Percentiles rank a stretch among this genome's conserved stretches.
Evolutionary conservation across 2,888 invertebrate genomes (phyloP).

Genomic region (Orchesellides sinensis): DNA sequence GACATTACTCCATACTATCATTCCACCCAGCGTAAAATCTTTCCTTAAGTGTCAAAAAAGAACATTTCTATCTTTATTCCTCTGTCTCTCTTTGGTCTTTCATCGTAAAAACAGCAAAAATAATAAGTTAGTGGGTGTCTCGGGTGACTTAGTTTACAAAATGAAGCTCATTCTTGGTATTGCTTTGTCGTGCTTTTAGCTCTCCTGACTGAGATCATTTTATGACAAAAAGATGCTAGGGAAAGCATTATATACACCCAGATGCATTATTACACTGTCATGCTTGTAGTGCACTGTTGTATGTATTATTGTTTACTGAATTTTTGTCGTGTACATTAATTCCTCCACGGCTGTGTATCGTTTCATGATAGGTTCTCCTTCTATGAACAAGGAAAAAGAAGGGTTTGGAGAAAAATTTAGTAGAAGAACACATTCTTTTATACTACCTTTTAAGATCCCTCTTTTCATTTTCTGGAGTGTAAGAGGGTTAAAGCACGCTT

Average conservation of each 20-base stretch:
- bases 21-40: not conserved
- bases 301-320: slow-evolving; percentile 36
- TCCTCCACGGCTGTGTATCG: slow-evolving; percentile 10
- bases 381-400: not conserved
- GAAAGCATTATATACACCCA: slow-evolving; percentile 44
- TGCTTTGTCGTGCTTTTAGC: not conserved
- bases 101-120: slow-evolving; percentile 24
- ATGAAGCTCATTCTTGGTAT: slow-evolving; percentile 5
- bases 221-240: slow-evolving; percentile 31
- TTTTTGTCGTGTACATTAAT: slow-evolving; percentile 53
- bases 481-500: slow-evolving; percentile 25
- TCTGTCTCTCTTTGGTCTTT: not conserved
- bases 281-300: slow-evolving; percentile 25
- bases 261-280: slow-evolving; percentile 45
- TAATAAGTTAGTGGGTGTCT: slow-evolving; percentile 34
- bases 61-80: not conserved
- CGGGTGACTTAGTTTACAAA: slow-evolving; percentile 37
- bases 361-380: not conserved
- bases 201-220: slow-evolving; percentile 31
- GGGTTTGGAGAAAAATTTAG: slow-evolving; percentile 10
- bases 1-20: no score
- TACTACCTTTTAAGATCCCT: slow-evolving; percentile 40
- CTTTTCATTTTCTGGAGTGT: slow-evolving; percentile 32
- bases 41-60: not conserved
- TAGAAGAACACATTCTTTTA: slow-evolving; percentile 3